Evolutionary conservation across 2,797 vertebrate species (phyloP).

Genomic region (Macroramphosus scolopax): DNA sequence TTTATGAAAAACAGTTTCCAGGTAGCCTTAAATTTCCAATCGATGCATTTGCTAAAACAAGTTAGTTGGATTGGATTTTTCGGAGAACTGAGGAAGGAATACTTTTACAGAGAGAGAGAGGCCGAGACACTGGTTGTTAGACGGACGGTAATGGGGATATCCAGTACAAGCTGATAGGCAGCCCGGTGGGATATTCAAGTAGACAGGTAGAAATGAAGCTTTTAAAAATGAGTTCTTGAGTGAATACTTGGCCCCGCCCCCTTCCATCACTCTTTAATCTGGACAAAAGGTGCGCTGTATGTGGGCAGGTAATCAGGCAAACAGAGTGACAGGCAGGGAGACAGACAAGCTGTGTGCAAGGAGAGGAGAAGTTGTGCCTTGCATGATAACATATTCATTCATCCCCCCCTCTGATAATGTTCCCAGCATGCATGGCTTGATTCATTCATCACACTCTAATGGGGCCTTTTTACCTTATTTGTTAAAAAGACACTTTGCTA

Average conservation of each 20-base stretch:
- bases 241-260: slow-evolving; percentile 42
- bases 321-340: slow-evolving; percentile 58
- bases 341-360: slow-evolving; percentile 65
- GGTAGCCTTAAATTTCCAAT: background rate
- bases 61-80: no score
- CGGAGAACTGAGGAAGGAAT: no score
- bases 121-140: background rate
- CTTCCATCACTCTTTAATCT: slow-evolving; percentile 40
- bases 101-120: background rate
- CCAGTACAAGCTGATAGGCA: slow-evolving; percentile 13
- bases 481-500: slow-evolving; percentile 55
- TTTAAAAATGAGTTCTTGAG: no score
- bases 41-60: no score
- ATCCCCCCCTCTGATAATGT: slow-evolving; percentile 64
- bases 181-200: slow-evolving; percentile 36
- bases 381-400: slow-evolving; percentile 72
- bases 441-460: slow-evolving; percentile 70
- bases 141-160: slow-evolving; percentile 23
- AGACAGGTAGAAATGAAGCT: slow-evolving; percentile 38
- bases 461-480: slow-evolving; percentile 59
- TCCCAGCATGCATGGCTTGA: slow-evolving; percentile 63
- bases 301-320: slow-evolving; percentile 65
- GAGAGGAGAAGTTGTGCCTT: slow-evolving; percentile 59
- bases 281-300: slow-evolving; percentile 61
- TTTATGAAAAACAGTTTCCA: background rate